These are phyloP conservation scores for Diglossa cyanea DNA, from an alignment of 2,797 vertebrate genomes.

Conservation along the genomic window DNA sequence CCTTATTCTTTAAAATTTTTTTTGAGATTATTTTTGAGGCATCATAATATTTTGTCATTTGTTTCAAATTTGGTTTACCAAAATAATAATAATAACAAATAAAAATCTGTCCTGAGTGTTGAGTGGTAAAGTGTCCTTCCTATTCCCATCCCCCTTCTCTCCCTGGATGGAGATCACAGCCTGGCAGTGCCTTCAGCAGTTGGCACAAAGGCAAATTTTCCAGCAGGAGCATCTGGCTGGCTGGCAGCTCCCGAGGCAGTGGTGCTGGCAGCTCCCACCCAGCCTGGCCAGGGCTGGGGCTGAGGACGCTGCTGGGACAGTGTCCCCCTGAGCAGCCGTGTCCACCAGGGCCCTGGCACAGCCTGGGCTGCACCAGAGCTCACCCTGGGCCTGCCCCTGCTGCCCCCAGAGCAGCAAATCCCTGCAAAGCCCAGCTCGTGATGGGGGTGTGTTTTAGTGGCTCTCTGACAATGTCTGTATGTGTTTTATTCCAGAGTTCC, in stretches of 20 bases:
- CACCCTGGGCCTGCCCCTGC: background rate
- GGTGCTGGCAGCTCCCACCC: background rate
- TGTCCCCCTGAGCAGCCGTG: accelerated
- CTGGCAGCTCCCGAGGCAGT: background rate
- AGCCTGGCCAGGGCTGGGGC: background rate
- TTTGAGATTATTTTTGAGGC: background rate
- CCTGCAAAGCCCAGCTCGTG: background rate
- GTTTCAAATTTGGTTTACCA: background rate
- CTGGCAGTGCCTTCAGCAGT: background rate
- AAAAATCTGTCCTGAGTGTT: background rate
- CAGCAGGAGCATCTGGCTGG: conserved; percentile 30
- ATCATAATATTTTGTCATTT: background rate
- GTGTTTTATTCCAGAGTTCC: background rate
- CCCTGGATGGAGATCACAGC: conserved; percentile 42
- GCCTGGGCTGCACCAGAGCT: background rate
- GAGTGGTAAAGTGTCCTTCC: background rate
- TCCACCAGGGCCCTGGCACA: accelerated
- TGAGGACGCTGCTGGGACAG: background rate
- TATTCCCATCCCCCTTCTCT: background rate
- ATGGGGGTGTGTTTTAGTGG: background rate
- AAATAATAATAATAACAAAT: background rate
- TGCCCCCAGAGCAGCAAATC: background rate
- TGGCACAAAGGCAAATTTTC: background rate
- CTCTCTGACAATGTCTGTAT: background rate
- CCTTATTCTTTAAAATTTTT: background rate